These are phyloP conservation scores for Stenichneumon culpator DNA, from an alignment of 2,888 invertebrate species.

Conservation along the genomic window DNA sequence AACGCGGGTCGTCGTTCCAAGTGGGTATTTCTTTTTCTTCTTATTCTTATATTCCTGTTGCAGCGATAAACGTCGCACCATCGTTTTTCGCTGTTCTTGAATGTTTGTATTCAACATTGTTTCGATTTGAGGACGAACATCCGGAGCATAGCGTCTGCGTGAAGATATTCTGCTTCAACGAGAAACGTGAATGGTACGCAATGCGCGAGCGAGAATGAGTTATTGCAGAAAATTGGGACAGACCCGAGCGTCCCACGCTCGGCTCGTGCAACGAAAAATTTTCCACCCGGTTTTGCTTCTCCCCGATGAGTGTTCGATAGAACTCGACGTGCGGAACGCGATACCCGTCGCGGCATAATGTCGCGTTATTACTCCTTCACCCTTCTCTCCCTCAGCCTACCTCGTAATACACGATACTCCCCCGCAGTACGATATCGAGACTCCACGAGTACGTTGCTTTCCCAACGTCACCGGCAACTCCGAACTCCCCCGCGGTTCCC, in stretches of 20 bases:
- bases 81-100: background rate
- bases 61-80: background rate
- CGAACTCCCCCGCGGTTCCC: conserved; percentile 68
- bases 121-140: background rate
- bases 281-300: background rate
- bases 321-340: conserved; percentile 75
- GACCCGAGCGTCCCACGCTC: conserved; percentile 8
- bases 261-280: background rate
- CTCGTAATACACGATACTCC: conserved; percentile 69
- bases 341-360: conserved; percentile 78
- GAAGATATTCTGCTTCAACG: conserved; percentile 9
- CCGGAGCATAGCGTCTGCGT: conserved; percentile 21
- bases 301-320: conserved; percentile 56
- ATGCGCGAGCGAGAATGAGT: too few relatives aligned
- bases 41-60: background rate
- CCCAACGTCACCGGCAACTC: conserved; percentile 77
- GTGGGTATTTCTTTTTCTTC: background rate
- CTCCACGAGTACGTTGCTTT: conserved; percentile 74
- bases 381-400: conserved; percentile 69
- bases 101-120: background rate
- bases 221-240: background rate
- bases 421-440: conserved; percentile 74
- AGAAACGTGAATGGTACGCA: background rate
- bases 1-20: background rate
- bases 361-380: conserved; percentile 77